These are phyloP conservation scores for Melanotaenia nigrans DNA, from an alignment of 2,797 vertebrate genomes.

Conservation along the genomic window DNA sequence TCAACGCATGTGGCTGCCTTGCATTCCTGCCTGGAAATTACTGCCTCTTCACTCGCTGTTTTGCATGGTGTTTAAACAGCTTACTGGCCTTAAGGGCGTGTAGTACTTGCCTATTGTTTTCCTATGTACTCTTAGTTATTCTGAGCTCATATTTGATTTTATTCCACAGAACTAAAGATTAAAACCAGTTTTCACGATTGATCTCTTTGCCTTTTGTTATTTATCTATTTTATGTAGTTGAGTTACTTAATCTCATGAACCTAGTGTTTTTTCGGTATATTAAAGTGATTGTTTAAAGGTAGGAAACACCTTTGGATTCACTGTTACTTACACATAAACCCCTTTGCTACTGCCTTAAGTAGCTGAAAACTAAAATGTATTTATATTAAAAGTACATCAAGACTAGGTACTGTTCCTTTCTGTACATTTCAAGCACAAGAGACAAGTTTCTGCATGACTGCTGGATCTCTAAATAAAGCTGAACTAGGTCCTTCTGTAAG, in stretches of 20 bases:
- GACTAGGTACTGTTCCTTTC: background rate
- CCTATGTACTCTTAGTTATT: no score
- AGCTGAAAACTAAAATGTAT: background rate
- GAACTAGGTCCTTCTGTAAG: constrained; percentile 8
- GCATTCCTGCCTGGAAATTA: constrained; percentile 21
- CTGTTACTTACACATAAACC: background rate
- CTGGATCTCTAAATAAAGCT: constrained; percentile 24
- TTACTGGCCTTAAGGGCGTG: constrained; percentile 1
- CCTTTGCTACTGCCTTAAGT: background rate
- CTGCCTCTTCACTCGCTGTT: background rate
- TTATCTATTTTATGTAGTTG: no score
- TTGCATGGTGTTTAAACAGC: constrained; percentile 10
- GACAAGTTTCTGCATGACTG: background rate
- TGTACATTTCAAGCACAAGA: background rate
- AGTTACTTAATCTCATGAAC: no score
- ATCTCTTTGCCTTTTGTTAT: no score
- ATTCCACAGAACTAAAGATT: no score
- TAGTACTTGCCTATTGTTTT: background rate
- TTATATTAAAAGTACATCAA: background rate
- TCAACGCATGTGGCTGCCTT: constrained; percentile 17
- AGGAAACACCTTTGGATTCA: background rate
- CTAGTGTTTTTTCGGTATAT: background rate
- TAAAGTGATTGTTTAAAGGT: background rate
- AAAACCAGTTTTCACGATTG: no score
- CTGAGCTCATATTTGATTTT: no score